Base-by-base conservation (phyloP, 1,140 invertebrate species). In the Zaprionus capensis region DNA sequence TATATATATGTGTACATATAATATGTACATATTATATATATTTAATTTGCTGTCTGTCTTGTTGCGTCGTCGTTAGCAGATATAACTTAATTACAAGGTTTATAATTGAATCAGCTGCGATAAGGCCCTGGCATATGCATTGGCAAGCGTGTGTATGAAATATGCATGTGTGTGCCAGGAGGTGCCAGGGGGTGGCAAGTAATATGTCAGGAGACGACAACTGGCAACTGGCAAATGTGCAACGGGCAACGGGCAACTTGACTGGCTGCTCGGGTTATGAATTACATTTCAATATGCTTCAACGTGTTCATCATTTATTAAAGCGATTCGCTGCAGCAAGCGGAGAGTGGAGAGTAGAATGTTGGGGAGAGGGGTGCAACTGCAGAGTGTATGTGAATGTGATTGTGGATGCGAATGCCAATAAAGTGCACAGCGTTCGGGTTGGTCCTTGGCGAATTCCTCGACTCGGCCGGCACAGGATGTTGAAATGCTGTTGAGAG, bases 261-360 rank as follows among this genome's bases (percentile, higher is more conserved):
- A 17, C 41, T 17, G 41, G 57, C 78, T 88, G 63, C 62, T 85
- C 31, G 65, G 84, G 84, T 88, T 88, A 84, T 88, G 84, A 88
- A 88, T 88, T 84, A 88, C 75, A 88, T 88, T 88, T 88, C 85
- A 88, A 88, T 88, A 84, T 88, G 84, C 84, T 79, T 88, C 84
- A 88, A 76, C 85, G 75, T 84, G 81, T 79, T 88, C 84, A 88
- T 88, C 84, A 84, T 81, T 88, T 88, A 88, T 88, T 88, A 81
- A 90, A 57, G 55, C 58, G 38, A 53, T 65, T 73, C 62, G 59
- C 17, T 53, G 41, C 49, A 44, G 38, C 17, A 34, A 46, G 15
- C 49, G 31, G 62, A 38, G 56, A 22, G 41, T 31, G 49, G 11
- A 41, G n/a, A 20, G 65, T 36, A 53, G n/a, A 28, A 41, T 7